Conservation (phyloP, 2,888 invertebrate genomes). For the Calliphora vomitoria region DNA sequence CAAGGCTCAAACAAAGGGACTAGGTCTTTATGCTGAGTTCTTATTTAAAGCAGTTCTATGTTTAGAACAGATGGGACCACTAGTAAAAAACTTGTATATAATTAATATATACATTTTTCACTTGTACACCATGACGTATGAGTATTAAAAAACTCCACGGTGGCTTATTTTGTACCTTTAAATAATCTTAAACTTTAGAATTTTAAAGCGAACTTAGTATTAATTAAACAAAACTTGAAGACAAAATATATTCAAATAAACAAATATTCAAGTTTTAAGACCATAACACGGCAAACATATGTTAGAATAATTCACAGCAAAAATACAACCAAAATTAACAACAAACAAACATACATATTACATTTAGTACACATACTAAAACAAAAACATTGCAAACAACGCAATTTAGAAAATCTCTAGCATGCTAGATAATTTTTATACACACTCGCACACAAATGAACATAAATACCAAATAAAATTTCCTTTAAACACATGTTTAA, state of each 20-base stretch:
- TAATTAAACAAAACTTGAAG: no score
- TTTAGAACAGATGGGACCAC: no score
- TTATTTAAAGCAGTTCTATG: no score
- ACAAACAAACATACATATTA: neutral
- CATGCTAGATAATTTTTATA: conserved; percentile 23
- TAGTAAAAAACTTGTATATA: no score
- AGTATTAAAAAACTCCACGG: neutral
- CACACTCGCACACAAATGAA: neutral
- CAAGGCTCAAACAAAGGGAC: no score
- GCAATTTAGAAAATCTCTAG: conserved; percentile 35
- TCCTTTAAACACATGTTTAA: conserved; percentile 28
- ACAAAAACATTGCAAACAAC: conserved; percentile 19
- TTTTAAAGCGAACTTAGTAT: no score
- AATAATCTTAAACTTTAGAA: no score
- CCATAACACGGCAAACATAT: neutral
- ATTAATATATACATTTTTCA: no score
- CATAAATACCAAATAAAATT: neutral
- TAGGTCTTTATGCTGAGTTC: no score
- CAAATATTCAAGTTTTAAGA: neutral
- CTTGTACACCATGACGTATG: neutral
- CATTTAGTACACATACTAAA: neutral
- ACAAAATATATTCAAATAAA: no score
- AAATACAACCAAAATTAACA: neutral
- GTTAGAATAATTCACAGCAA: neutral
- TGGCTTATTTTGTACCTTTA: neutral